Conservation (phyloP, 1,140 invertebrate genomes). For the Diplogasteroides magnus region DNA sequence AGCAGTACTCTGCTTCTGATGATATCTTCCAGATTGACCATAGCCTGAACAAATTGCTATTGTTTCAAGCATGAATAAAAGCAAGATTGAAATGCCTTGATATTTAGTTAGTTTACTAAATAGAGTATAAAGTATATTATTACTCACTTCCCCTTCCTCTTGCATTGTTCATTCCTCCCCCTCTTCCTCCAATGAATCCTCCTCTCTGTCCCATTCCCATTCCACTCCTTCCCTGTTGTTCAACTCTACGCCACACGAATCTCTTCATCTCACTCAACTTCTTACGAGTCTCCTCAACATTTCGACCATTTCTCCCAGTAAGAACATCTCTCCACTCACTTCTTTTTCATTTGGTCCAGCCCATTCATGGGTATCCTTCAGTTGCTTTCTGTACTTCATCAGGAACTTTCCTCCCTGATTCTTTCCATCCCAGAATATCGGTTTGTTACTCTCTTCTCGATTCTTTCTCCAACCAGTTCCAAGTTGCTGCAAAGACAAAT, state of each 20-base stretch:
- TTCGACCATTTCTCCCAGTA: background rate
- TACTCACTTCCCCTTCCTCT: background rate
- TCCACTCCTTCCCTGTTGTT: slow-evolving; percentile 12
- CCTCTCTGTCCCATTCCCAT: background rate
- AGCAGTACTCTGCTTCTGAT: too few relatives aligned
- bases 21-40: too few relatives aligned
- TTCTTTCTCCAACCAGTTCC: slow-evolving; percentile 52
- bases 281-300: slow-evolving; percentile 24
- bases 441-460: slow-evolving; percentile 47
- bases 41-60: too few relatives aligned
- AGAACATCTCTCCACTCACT: slow-evolving; percentile 5
- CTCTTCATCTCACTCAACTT: slow-evolving; percentile 37
- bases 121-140: too few relatives aligned
- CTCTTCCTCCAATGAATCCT: background rate
- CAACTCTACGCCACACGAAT: slow-evolving; percentile 45
- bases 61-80: too few relatives aligned
- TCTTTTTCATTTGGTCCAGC: slow-evolving; percentile 38
- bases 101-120: too few relatives aligned
- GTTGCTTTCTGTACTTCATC: slow-evolving; percentile 40
- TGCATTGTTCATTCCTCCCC: background rate
- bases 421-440: slow-evolving; percentile 47
- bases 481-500: slow-evolving; percentile 31
- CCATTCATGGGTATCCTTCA: slow-evolving; percentile 33
- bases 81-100: too few relatives aligned
- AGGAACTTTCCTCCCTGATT: slow-evolving; percentile 45